Base-by-base conservation (phyloP, 2,113 vertebrate genomes). In the Nothoprocta pentlandii region DNA sequence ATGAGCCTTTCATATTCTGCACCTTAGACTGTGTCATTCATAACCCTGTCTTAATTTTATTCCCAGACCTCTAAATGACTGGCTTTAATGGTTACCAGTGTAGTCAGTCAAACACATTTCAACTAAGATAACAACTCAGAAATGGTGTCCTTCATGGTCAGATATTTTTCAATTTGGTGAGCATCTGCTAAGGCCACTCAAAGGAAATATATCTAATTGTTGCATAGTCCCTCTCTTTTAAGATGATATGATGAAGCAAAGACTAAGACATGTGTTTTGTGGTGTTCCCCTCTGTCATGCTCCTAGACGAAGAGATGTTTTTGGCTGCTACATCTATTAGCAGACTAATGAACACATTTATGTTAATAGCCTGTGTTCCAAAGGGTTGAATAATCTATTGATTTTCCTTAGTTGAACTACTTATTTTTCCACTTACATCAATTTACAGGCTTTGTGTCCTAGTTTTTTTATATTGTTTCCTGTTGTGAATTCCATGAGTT, bases 341-440 rank as follows among this genome's bases (percentile, higher is more conserved):
- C 42, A 81, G 80, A 58, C 53, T 89, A 87, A 95, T 69, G 80
- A 89, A 47, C 62, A 76, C 32, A 61, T 81, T 93, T 93, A 93
- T 94, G 89, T 89, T 94, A 89, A 94, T 96, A 56, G 15, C 66
- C 41, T 16, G 6, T 61, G 62, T 68, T 70, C 61, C 89, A 62
- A 92, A 79, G 30, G 66, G 46, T 87, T 90, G 91, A 92, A 78
- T 64, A 87, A 76, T 79, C 66, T 91, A 94, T 94, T 90, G 83
- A 90, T 94, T 95, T 92, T 36, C 39, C 12, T 70, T 69, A 58
- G 77, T 30, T 79, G 53, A 71, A 71, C 34, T 81, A 71, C 80
- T 90, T 70, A 67, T 81, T 90, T 89, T 89, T 86, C 76, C 56
- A 71, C 70, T 90, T 90, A 42, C 15, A 54, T 81, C 53, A 59